phyloP scores from a whole-genome alignment of 64 coral and sea anemone genomes.

The Orbicella faveolata region DNA sequence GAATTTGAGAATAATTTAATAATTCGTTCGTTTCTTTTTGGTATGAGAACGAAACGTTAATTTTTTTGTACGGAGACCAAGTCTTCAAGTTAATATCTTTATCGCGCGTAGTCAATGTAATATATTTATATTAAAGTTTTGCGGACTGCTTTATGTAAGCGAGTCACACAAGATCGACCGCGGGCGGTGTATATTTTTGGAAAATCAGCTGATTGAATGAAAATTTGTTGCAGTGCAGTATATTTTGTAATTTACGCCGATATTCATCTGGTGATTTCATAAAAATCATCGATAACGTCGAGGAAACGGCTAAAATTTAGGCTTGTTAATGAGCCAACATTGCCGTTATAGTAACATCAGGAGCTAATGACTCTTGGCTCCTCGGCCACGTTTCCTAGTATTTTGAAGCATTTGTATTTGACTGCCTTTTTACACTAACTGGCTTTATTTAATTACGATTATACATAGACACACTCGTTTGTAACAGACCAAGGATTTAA shows the following conservation, averaged over 20 bases:
- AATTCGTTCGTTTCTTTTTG: not conserved
- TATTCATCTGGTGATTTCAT: not conserved
- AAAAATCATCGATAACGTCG: no score
- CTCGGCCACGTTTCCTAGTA: no score
- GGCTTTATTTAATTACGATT: not conserved
- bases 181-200: not conserved
- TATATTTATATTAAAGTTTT: not conserved
- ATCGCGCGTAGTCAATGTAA: not conserved
- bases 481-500: not conserved
- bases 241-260: not conserved
- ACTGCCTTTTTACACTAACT: not conserved
- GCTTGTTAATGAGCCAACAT: no score
- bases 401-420: not conserved
- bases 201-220: not conserved
- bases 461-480: not conserved
- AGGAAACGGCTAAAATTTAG: no score
- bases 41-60: not conserved
- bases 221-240: not conserved
- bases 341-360: no score
- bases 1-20: not conserved
- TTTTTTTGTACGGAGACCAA: not conserved
- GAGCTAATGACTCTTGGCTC: no score
- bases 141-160: not conserved
- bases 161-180: not conserved
- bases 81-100: not conserved